phyloP scores from a whole-genome alignment of 2,113 vertebrate genomes.

The Peromyscus californicus region DNA sequence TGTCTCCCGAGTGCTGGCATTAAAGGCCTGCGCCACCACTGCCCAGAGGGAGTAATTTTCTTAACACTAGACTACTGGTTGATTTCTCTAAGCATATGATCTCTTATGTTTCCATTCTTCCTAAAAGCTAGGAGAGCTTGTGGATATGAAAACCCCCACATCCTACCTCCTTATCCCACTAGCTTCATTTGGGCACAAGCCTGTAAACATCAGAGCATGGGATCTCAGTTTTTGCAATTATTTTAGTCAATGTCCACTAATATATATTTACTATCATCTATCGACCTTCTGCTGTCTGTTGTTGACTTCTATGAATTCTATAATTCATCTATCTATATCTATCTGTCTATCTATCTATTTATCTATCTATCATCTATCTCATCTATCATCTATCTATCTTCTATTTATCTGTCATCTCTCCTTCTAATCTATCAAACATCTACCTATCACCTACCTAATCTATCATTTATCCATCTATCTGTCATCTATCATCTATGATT shows the following conservation, averaged over 20 bases:
- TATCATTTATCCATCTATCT: not conserved
- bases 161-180: fast-evolving
- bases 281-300: not conserved
- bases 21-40: too few relatives aligned
- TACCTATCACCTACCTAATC: not conserved
- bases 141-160: not conserved
- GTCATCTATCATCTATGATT: too few relatives aligned
- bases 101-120: not conserved
- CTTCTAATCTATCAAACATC: not conserved
- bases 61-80: not conserved
- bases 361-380: not conserved
- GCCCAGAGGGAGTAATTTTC: not conserved
- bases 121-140: not conserved
- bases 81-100: not conserved
- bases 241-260: not conserved
- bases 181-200: not conserved
- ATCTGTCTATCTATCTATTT: not conserved
- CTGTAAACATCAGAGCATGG: not conserved
- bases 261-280: not conserved
- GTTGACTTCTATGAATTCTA: not conserved
- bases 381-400: not conserved
- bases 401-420: not conserved
- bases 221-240: not conserved
- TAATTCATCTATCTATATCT: not conserved
- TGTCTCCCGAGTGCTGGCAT: too few relatives aligned